phyloP scores from a whole-genome alignment of 23 tunicate genomes.

The Diplosoma virens region DNA sequence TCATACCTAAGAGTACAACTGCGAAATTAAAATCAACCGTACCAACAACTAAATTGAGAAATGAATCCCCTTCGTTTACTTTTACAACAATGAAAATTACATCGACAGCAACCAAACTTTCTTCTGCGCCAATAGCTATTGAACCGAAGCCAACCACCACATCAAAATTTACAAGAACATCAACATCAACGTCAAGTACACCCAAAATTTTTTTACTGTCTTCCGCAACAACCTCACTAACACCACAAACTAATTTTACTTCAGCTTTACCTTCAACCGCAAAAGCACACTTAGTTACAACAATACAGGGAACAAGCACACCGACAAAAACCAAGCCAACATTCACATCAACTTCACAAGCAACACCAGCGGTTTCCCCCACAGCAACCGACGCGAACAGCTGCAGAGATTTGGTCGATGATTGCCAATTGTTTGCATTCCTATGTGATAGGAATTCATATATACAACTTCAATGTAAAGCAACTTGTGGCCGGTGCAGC shows the following conservation, averaged over 20 bases:
- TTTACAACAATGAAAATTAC: too few species aligned
- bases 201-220: too few species aligned
- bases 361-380: too few species aligned
- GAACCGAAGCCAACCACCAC: neutral
- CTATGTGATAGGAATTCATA: slow-evolving; percentile 1
- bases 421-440: slow-evolving; percentile 20
- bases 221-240: neutral
- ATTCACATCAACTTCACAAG: too few species aligned
- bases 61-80: too few species aligned
- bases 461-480: slow-evolving; percentile 3
- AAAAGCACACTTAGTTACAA: neutral
- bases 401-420: slow-evolving; percentile 3
- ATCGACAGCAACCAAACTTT: too few species aligned
- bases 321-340: too few species aligned
- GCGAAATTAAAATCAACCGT: neutral
- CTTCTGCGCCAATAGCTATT: too few species aligned
- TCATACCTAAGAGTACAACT: neutral
- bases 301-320: neutral
- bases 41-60: neutral
- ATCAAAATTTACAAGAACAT: neutral
- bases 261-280: neutral
- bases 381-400: neutral
- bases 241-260: neutral
- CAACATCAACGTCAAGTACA: too few species aligned
- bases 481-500: slow-evolving; percentile 19